These are phyloP conservation scores for Schmidtea mediterranea DNA, from an alignment of 1,140 invertebrate species.

Conservation along the genomic window DNA sequence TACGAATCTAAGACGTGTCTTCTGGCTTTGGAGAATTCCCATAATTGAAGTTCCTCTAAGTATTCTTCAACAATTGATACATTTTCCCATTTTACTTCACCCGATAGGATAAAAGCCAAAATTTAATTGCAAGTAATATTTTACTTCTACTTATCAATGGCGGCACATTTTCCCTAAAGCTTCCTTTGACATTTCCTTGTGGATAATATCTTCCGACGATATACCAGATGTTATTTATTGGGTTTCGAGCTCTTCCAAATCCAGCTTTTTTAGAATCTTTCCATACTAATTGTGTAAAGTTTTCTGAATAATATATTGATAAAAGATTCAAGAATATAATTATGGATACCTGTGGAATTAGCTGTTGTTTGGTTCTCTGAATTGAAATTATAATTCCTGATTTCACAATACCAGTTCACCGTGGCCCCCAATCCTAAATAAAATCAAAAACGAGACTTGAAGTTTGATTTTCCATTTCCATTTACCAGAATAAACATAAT, in stretches of 20 bases:
- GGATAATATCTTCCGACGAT: slow-evolving; percentile 58
- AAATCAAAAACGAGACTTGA: no score
- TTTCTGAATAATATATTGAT: slow-evolving; percentile 31
- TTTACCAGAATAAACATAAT: no score
- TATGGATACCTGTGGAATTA: neutral
- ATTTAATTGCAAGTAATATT: no score
- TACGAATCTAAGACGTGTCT: no score
- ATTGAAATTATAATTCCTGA: slow-evolving; percentile 42
- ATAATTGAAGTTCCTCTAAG: no score
- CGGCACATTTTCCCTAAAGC: slow-evolving; percentile 41
- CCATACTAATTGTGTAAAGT: slow-evolving; percentile 74
- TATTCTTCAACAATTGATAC: no score
- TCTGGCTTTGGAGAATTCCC: no score
- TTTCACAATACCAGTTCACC: slow-evolving; percentile 56
- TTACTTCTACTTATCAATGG: no score
- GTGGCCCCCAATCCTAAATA: slow-evolving; percentile 45
- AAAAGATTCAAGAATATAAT: no score
- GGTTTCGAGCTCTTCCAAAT: slow-evolving; percentile 40
- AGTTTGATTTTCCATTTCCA: no score
- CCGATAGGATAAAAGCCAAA: no score
- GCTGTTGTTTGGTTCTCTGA: slow-evolving; percentile 2
- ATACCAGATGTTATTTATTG: slow-evolving; percentile 36
- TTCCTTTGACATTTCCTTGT: slow-evolving; percentile 44
- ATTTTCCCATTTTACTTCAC: no score
- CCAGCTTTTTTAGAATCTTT: slow-evolving; percentile 45